Evolutionary conservation across 2,888 invertebrate species (phyloP).

Genomic region (Leucoma salicis): DNA sequence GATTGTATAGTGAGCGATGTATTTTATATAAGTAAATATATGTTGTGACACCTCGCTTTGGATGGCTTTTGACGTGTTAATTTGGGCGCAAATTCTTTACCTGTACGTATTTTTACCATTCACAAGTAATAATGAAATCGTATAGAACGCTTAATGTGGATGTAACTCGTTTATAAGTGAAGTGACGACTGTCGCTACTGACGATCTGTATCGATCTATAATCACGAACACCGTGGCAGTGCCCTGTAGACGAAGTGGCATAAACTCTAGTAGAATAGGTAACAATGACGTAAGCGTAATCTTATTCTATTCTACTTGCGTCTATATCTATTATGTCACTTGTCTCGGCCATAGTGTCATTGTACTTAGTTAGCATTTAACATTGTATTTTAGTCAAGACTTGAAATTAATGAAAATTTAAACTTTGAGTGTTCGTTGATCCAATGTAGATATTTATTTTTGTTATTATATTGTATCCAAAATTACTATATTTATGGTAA

Average conservation of each 20-base stretch:
- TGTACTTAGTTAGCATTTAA: constrained; percentile 78
- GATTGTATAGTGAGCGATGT: constrained; percentile 47
- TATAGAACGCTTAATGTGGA: constrained; percentile 50
- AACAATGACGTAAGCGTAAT: too few relatives aligned
- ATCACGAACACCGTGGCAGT: constrained; percentile 29
- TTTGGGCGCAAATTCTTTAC: constrained; percentile 54
- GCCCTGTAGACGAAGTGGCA: too few relatives aligned
- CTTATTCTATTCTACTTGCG: too few relatives aligned
- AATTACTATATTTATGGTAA: constrained; percentile 72
- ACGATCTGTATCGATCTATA: constrained; percentile 21
- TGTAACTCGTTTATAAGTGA: constrained; percentile 23
- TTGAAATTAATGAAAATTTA: constrained; percentile 58
- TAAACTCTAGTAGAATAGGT: too few relatives aligned
- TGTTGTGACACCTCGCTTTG: constrained; percentile 50
- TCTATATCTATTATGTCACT: too few relatives aligned
- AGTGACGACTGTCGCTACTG: constrained; percentile 34
- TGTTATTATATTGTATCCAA: constrained; percentile 78
- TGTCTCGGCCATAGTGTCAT: constrained; percentile 52
- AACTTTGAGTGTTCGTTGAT: constrained; percentile 73
- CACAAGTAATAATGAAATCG: constrained; percentile 40
- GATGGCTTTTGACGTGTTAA: constrained; percentile 60
- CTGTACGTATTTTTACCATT: constrained; percentile 49
- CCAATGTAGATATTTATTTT: constrained; percentile 82
- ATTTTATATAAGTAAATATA: constrained; percentile 44
- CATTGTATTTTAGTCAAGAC: constrained; percentile 61